phyloP scores from a whole-genome alignment of 2,113 vertebrate genomes.

The Irena cyanogastra region DNA sequence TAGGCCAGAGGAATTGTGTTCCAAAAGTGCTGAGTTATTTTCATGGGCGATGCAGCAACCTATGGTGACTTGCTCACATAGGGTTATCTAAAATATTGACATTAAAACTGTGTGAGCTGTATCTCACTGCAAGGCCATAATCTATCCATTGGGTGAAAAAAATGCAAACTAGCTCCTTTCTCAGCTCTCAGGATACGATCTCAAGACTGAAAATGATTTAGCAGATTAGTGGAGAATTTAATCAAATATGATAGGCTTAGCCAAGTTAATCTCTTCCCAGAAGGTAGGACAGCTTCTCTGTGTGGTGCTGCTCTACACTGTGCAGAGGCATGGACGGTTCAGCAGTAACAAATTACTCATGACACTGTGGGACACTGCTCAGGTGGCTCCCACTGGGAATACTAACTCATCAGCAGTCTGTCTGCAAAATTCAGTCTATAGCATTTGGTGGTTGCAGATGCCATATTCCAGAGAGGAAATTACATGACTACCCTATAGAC shows the following conservation, averaged over 20 bases:
- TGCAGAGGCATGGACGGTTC: background rate
- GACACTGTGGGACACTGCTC: background rate
- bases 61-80: background rate
- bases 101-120: background rate
- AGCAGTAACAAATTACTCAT: background rate
- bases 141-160: background rate
- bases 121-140: background rate
- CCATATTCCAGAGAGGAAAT: background rate
- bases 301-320: background rate
- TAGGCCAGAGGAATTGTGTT: background rate
- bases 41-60: background rate
- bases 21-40: background rate
- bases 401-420: background rate
- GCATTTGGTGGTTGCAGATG: background rate
- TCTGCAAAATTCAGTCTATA: background rate
- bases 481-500: background rate
- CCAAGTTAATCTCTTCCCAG: background rate
- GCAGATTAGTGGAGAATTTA: background rate
- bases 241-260: fast-evolving
- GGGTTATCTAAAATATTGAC: background rate
- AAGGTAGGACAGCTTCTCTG: background rate
- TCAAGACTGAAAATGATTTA: background rate
- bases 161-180: background rate
- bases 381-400: background rate
- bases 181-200: background rate